Evolutionary conservation across 2,113 vertebrate species (phyloP).

Genomic region (Elaphurus davidianus): DNA sequence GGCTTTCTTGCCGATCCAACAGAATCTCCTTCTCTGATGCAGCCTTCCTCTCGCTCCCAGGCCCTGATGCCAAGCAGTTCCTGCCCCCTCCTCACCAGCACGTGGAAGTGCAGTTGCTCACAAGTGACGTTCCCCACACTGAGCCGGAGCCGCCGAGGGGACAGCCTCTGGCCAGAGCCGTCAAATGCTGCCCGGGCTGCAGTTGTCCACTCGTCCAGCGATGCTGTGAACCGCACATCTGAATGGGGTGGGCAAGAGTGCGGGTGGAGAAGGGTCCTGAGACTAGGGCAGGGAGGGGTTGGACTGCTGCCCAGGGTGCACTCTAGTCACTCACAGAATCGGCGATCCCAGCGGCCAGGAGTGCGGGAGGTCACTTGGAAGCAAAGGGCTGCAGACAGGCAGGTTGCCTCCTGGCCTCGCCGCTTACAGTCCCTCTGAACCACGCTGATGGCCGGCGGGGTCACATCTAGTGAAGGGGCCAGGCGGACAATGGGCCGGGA

Average conservation of each 20-base stretch:
- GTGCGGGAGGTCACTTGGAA: constrained; percentile 84
- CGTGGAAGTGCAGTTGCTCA: constrained; percentile 88
- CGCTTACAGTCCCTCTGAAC: constrained; percentile 89
- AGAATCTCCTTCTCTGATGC: not conserved
- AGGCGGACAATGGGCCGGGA: constrained; percentile 90
- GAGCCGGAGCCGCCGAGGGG: constrained; percentile 76
- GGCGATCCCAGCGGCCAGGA: constrained; percentile 72
- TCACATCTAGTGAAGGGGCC: constrained; percentile 84
- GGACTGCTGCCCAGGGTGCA: fast-evolving
- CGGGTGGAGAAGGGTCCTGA: not conserved
- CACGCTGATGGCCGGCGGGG: constrained; percentile 89
- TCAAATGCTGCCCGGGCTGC: constrained; percentile 90
- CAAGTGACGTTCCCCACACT: constrained; percentile 83
- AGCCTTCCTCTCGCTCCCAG: not conserved
- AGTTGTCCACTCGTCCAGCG: constrained; percentile 89
- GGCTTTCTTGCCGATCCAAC: not conserved
- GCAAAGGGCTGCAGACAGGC: constrained; percentile 88
- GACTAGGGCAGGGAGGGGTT: not conserved
- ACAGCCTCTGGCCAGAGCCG: constrained; percentile 85
- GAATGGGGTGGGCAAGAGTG: not conserved
- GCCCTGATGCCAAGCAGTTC: not conserved
- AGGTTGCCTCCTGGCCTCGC: constrained; percentile 84
- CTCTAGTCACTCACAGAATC: constrained; percentile 80
- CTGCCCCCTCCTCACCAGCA: constrained; percentile 86
- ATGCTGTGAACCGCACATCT: constrained; percentile 86